A percentile compares a stretch with the other conserved stretches of the same genome.
phyloP scores from a whole-genome alignment of 35 echinoderm and acorn worm species.

The Heliocidaris tuberculata region DNA sequence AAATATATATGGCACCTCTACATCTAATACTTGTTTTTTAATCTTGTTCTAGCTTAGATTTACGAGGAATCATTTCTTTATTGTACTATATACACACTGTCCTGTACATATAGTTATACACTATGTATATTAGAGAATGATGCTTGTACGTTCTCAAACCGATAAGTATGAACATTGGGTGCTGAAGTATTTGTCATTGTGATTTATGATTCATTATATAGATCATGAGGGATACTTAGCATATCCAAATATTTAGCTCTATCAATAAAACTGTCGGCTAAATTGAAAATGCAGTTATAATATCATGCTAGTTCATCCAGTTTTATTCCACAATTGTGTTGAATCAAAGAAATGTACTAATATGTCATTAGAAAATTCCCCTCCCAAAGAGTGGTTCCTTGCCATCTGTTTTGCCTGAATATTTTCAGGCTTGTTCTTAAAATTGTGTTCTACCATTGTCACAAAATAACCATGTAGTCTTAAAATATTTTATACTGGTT shows the following conservation, averaged over 20 bases:
- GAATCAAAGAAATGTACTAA: too few species aligned
- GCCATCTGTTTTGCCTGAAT: not conserved
- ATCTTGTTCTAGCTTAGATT: not conserved
- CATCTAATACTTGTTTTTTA: not conserved
- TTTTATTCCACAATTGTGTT: too few species aligned
- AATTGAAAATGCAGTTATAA: too few species aligned
- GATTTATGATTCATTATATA: not conserved
- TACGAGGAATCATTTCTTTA: not conserved
- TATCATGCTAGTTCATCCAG: too few species aligned
- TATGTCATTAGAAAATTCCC: too few species aligned
- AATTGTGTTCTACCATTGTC: too few species aligned
- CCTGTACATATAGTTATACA: not conserved
- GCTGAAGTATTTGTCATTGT: not conserved
- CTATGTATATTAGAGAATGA: not conserved
- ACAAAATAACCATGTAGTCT: too few species aligned
- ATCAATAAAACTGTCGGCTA: too few species aligned
- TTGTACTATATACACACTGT: not conserved
- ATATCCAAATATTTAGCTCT: too few species aligned
- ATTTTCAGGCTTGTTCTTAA: too few species aligned
- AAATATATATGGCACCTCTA: not conserved
- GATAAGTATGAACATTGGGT: not conserved
- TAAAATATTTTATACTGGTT: too few species aligned
- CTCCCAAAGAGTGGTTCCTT: not conserved
- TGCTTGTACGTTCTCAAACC: not conserved
- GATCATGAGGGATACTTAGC: too few species aligned